phyloP scores from a whole-genome alignment of 2,113 vertebrate species.

The Sylvilagus bachmani region DNA sequence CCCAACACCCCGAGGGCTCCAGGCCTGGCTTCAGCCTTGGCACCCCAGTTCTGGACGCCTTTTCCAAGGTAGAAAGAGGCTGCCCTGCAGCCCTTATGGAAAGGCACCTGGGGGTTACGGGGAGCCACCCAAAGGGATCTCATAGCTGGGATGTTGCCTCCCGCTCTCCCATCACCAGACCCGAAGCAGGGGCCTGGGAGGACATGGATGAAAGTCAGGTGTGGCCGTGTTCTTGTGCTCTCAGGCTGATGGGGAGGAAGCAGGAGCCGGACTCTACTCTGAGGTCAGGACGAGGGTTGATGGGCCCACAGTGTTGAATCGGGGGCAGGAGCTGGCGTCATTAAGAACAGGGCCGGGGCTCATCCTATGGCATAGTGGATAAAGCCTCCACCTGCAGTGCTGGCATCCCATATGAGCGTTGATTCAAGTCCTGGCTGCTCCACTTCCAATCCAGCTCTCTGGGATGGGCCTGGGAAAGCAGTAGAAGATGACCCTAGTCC shows the following conservation, averaged over 20 bases:
- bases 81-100: neutral
- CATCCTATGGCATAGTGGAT: too few relatives aligned
- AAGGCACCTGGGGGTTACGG: neutral
- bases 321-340: neutral
- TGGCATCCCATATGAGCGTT: too few relatives aligned
- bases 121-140: neutral
- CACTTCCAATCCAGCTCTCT: too few relatives aligned
- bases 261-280: neutral
- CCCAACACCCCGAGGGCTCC: neutral
- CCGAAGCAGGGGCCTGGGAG: neutral
- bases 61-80: neutral
- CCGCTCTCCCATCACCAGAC: neutral
- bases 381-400: too few relatives aligned
- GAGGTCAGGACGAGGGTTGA: neutral
- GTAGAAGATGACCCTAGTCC: too few relatives aligned
- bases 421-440: too few relatives aligned
- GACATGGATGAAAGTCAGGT: neutral
- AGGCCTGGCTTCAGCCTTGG: neutral
- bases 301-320: neutral
- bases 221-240: neutral
- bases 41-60: neutral
- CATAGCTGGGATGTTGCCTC: neutral
- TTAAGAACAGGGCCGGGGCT: neutral
- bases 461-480: too few relatives aligned
- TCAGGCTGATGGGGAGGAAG: neutral